phyloP scores from a whole-genome alignment of 2,888 invertebrate species.

The Pegoplata infirma region DNA sequence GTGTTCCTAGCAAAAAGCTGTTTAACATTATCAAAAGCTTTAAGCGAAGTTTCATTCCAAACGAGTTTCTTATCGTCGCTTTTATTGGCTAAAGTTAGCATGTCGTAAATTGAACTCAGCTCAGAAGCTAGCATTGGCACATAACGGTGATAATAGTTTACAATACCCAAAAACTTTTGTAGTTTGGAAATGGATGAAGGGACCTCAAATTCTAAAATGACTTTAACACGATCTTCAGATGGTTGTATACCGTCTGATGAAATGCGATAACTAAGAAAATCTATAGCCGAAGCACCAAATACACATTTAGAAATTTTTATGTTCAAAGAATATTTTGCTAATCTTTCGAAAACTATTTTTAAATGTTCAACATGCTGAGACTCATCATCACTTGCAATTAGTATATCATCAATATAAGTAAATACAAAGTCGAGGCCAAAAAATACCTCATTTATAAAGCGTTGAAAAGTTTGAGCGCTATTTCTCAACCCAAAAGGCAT shows the following conservation, averaged over 20 bases:
- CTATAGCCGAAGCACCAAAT: too few relatives aligned
- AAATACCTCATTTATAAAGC: slow-evolving; percentile 1
- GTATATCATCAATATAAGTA: background rate
- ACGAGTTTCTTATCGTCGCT: background rate
- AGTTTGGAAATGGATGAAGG: too few relatives aligned
- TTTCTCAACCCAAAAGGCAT: too few relatives aligned
- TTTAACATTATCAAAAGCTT: background rate
- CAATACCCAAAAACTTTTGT: background rate
- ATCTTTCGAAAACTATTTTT: background rate
- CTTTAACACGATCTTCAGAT: too few relatives aligned
- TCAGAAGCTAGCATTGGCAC: background rate
- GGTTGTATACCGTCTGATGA: too few relatives aligned
- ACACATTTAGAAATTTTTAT: background rate
- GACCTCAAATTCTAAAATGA: too few relatives aligned
- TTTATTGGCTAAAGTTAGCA: too few relatives aligned
- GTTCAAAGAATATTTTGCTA: background rate
- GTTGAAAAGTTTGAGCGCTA: background rate
- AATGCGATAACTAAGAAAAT: too few relatives aligned
- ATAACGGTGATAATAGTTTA: background rate
- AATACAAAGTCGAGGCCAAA: slow-evolving; percentile 4
- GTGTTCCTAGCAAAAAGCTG: background rate
- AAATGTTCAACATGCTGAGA: background rate
- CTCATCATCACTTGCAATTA: background rate
- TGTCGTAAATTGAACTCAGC: background rate
- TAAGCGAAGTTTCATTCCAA: background rate